A percentile compares a stretch with the other conserved stretches of the same genome.
Conservation (phyloP, 1,140 invertebrate species). For the Cheumatopsyche charites region DNA sequence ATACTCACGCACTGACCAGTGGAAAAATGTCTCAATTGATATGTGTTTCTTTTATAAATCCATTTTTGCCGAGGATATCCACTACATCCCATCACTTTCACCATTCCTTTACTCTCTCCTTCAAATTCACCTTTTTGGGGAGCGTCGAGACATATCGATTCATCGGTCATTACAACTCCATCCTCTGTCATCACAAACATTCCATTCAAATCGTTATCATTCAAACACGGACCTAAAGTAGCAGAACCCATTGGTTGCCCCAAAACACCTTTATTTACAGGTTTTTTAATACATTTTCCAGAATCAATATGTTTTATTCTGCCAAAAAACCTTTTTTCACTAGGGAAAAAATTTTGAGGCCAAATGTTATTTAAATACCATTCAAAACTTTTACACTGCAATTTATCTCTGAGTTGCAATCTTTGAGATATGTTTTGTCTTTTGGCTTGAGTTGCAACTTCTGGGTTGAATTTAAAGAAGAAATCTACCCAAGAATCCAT, state of each 20-base stretch:
- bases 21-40: constrained; percentile 39
- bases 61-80: constrained; percentile 43
- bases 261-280: constrained; percentile 66
- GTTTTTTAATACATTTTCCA: constrained; percentile 67
- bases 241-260: constrained; percentile 65
- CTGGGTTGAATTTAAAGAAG: constrained; percentile 81
- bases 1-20: constrained; percentile 38
- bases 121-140: constrained; percentile 42
- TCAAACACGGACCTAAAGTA: constrained; percentile 62
- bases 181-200: constrained; percentile 76
- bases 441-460: constrained; percentile 57
- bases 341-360: constrained; percentile 91
- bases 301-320: constrained; percentile 48
- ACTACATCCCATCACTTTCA: constrained; percentile 46
- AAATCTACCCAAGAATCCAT: constrained; percentile 95
- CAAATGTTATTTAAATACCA: constrained; percentile 96
- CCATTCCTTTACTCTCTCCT: constrained; percentile 38
- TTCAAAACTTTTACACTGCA: constrained; percentile 88
- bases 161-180: constrained; percentile 54
- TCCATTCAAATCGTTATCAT: constrained; percentile 65
- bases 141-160: constrained; percentile 47
- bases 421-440: constrained; percentile 75
- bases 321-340: constrained; percentile 69
- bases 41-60: constrained; percentile 36
- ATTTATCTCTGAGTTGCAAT: constrained; percentile 72